These are phyloP conservation scores for Caenorhabditis sp. DNA, from an alignment of 2,888 invertebrate species.

Conservation along the genomic window DNA sequence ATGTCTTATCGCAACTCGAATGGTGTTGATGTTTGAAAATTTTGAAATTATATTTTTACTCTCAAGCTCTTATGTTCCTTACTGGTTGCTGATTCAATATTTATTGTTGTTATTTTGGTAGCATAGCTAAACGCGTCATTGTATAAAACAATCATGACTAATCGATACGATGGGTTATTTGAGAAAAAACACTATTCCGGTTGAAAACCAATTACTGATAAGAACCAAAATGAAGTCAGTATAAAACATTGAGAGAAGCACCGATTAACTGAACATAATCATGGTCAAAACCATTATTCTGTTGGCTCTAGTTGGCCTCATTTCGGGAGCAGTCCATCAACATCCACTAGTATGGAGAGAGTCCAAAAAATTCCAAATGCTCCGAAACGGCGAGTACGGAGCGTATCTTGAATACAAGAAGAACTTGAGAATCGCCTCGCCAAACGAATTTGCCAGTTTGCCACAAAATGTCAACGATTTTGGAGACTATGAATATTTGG, in stretches of 20 bases:
- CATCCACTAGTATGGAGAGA: slow-evolving; percentile 46
- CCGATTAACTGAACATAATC: neutral
- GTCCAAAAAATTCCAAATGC: slow-evolving; percentile 48
- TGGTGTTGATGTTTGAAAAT: neutral
- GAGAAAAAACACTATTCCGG: neutral
- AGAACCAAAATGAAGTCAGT: neutral
- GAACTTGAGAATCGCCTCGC: slow-evolving; percentile 28
- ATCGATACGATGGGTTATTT: no score
- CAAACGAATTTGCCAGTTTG: slow-evolving; percentile 32
- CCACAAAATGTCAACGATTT: slow-evolving; percentile 47
- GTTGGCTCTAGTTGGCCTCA: slow-evolving; percentile 51
- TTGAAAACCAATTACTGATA: neutral
- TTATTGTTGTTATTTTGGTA: neutral
- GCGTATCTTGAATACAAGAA: slow-evolving; percentile 46
- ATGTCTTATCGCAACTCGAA: slow-evolving; percentile 11
- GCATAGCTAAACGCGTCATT: neutral
- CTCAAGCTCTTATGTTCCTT: neutral
- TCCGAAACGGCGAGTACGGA: slow-evolving; percentile 40
- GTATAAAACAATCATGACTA: neutral
- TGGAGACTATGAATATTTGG: slow-evolving; percentile 70
- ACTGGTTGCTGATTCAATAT: neutral
- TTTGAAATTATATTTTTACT: neutral
- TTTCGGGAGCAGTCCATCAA: slow-evolving; percentile 54
- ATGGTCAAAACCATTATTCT: slow-evolving; percentile 32
- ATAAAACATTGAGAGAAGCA: neutral